Conservation (phyloP, 1,140 invertebrate species). For the Monomorium pharaonis region DNA sequence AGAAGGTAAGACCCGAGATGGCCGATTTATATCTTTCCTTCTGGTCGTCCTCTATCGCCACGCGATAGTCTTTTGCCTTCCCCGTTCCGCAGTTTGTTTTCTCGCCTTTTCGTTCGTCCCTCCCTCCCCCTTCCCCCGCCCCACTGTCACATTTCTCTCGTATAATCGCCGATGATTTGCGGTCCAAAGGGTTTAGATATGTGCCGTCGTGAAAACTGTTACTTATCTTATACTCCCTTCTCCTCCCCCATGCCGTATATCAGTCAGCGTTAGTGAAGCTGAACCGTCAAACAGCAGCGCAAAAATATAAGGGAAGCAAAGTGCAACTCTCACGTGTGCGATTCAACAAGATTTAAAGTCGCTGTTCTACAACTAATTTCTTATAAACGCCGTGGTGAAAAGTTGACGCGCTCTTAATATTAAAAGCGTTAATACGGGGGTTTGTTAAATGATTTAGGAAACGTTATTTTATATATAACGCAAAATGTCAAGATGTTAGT, state of each 20-base stretch:
- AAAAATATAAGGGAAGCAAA: not conserved
- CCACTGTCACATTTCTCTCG: slow-evolving; percentile 20
- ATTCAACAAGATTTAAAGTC: not conserved
- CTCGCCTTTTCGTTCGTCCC: not conserved
- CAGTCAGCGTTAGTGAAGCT: not conserved
- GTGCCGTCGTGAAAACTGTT: slow-evolving; percentile 7
- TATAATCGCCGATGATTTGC: slow-evolving; percentile 53
- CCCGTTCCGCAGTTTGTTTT: not conserved
- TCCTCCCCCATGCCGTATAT: too few relatives aligned
- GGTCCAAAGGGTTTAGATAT: not conserved
- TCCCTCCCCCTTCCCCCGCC: not conserved
- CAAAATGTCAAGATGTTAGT: not conserved
- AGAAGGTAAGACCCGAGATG: slow-evolving; percentile 37
- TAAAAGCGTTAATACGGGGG: not conserved
- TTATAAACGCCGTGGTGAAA: not conserved
- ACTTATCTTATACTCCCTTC: too few relatives aligned
- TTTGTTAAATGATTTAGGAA: not conserved
- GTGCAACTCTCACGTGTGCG: not conserved
- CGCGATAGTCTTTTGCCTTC: slow-evolving; percentile 22
- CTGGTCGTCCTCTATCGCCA: slow-evolving; percentile 37
- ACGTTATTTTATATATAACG: not conserved
- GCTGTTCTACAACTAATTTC: not conserved
- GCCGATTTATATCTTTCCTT: slow-evolving; percentile 21
- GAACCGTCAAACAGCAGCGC: not conserved
- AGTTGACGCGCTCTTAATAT: not conserved